Base-by-base conservation (phyloP, 2,888 invertebrate species). In the Diaprepes abbreviatus region DNA sequence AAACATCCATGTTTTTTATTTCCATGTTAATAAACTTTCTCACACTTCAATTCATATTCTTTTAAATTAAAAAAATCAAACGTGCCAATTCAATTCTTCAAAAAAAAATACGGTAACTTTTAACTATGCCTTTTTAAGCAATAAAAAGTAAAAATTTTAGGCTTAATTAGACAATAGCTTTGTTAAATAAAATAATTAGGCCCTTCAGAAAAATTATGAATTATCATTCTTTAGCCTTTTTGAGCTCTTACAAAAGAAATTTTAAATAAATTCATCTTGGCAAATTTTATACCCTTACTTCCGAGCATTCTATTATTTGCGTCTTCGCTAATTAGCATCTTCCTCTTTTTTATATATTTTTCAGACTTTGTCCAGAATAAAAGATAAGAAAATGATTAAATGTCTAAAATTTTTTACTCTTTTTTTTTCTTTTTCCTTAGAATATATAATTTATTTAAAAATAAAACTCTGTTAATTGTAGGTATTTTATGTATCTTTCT, bases 241-340 rank as follows among this genome's bases (percentile, higher is more conserved):
- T 28, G n/a, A 50, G 48, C 21, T 50, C 16, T 16, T 28, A 50
- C 48, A 50, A 50, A 50, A 50, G 48, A 50, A 50, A 28, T 50
- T 50, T 24, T 50, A 50, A 50, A 50, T 50, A 50, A 50, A 50
- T 50, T 50, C 48, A 50, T 50, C 48, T 28, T 28, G 28, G 48
- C 48, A 50, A 50, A 50, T 50, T 50, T 50, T 28, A 50, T 50
- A 50, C 28, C 48, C 48, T 50, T 50, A 50, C 48, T 50, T 28
- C 9, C 16, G 28, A 16, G 28, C 28, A 16, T 50, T 28, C 28
- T 50, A 16, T 50, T 50, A 50, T 50, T 50, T 28, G 28, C 48
- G 28, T 50, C 28, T 48, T 28, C 16, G 14, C 48, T 50, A 50
- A 50, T 50, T 50, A 50, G 48, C 28, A 28, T 50, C 28, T 43